Conservation (phyloP, 2,888 invertebrate genomes). For the Fragum fragum region DNA sequence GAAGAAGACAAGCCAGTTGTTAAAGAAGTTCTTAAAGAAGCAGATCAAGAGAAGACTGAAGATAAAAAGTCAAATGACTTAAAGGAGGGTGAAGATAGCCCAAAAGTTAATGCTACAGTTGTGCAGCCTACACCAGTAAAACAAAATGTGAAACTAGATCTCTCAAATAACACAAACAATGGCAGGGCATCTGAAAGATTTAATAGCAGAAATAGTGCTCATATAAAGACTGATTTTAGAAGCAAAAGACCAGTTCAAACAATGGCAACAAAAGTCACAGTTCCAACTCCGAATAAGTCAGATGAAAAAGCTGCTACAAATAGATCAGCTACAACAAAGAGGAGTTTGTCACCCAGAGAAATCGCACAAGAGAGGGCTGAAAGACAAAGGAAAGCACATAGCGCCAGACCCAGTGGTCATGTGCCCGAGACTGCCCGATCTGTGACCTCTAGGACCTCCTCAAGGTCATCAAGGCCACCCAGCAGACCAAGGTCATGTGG, state of each 20-base stretch:
- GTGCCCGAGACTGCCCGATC: slow-evolving; percentile 26
- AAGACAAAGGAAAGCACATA: slow-evolving; percentile 28
- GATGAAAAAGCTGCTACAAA: background rate
- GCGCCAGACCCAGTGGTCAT: slow-evolving; percentile 28
- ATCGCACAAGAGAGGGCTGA: slow-evolving; percentile 13
- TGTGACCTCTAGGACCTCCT: slow-evolving; percentile 42
- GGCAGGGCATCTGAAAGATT: background rate
- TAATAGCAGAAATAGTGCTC: background rate
- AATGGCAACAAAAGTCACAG: slow-evolving; percentile 7
- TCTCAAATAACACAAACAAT: background rate
- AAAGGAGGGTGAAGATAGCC: background rate
- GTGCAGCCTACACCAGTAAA: slow-evolving; percentile 7
- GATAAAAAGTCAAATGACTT: background rate
- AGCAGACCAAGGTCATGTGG: slow-evolving; percentile 55
- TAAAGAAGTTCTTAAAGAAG: background rate
- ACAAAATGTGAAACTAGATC: slow-evolving; percentile 12
- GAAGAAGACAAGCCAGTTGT: background rate
- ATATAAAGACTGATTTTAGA: slow-evolving; percentile 18
- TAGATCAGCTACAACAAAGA: slow-evolving; percentile 11
- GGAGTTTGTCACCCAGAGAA: slow-evolving; percentile 28
- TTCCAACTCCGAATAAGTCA: background rate
- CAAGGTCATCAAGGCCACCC: slow-evolving; percentile 43
- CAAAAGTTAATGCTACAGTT: background rate
- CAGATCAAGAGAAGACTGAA: background rate
- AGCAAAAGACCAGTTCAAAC: background rate